Evolutionary conservation across 2,888 invertebrate species (phyloP).

Genomic region (Unio delphinus): DNA sequence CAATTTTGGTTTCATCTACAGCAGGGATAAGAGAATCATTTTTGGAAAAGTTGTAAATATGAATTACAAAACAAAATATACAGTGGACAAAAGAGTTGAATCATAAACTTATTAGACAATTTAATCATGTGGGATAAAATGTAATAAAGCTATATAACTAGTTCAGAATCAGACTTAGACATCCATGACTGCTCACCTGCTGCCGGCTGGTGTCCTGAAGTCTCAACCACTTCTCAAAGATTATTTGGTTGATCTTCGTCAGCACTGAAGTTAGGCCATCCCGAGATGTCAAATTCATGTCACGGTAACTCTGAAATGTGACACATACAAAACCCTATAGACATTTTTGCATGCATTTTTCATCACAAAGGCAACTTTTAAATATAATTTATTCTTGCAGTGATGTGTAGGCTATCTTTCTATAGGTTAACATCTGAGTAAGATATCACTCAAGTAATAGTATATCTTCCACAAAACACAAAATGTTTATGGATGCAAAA

Average conservation of each 20-base stretch:
- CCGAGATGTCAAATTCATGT: conserved; percentile 89
- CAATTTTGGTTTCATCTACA: too few species aligned
- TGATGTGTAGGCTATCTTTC: too few species aligned
- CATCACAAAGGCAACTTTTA: not conserved
- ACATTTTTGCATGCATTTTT: not conserved
- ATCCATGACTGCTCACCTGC: conserved; percentile 57
- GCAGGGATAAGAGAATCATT: too few species aligned
- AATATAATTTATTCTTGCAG: too few species aligned
- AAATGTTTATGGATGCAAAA: too few species aligned
- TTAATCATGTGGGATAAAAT: not conserved
- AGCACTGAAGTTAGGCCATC: conserved; percentile 90
- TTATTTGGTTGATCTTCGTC: conserved; percentile 85
- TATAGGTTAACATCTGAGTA: too few species aligned
- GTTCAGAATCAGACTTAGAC: conserved; percentile 1
- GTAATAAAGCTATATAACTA: not conserved
- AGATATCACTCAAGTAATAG: too few species aligned
- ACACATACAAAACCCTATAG: conserved; percentile 1
- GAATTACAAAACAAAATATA: not conserved
- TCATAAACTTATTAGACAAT: too few species aligned
- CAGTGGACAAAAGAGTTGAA: not conserved
- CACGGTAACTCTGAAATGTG: conserved; percentile 82
- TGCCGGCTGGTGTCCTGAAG: conserved; percentile 85
- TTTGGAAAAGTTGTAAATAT: too few species aligned
- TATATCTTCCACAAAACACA: too few species aligned
- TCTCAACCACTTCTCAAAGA: conserved; percentile 90